Evolutionary conservation across 2,113 vertebrate genomes (phyloP), one percentile per base, ranked within the genome.

Genomic region (Macaca nemestrina): DNA sequence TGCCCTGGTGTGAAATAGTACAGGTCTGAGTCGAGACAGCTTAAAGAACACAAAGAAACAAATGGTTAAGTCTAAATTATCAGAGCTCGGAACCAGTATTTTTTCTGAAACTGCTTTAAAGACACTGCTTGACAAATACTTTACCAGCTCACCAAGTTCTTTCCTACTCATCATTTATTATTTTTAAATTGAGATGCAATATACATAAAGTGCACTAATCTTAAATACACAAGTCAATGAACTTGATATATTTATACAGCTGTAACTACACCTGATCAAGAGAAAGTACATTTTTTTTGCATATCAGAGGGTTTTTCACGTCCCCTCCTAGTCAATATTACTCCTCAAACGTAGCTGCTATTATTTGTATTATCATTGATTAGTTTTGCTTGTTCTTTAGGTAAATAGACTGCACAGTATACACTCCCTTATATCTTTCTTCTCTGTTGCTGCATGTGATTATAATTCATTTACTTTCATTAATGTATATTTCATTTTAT

Each of bases 191-290:
- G 23, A 32, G 9, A 79, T 93, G 30, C 23, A 84, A 73, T 23
- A 75, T n/a, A 50, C 61, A 78, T 30, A 93, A 75, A 80, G 20
- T 32, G 0, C 8, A 73, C n/a, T 3, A 6, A 81, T 70, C 22
- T 94, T 95, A 93, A 95, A 55, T 40, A 68, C 4, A 82, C 48
- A 92, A 40, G 57, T 88, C 50, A 52, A 48, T 84, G 22, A 81
- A 90, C 70, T 30, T 87, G 50, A 80, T 70, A 18, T 90, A 93
- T 88, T 93, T 93, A 55, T 64, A 52, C 25, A 87, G 88, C n/a
- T 70, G 8, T 79, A 82, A 45, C 55, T 55, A 48, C 35, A 73
- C 6, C 25, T 72, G n/a, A 84, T 64, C 48, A 78, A 78, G 17
- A 86, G 2, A 67, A 2, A 23, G 1, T 32, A 43, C 5, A 61